Conservation (phyloP, 1,140 invertebrate genomes). For the Mya arenaria region DNA sequence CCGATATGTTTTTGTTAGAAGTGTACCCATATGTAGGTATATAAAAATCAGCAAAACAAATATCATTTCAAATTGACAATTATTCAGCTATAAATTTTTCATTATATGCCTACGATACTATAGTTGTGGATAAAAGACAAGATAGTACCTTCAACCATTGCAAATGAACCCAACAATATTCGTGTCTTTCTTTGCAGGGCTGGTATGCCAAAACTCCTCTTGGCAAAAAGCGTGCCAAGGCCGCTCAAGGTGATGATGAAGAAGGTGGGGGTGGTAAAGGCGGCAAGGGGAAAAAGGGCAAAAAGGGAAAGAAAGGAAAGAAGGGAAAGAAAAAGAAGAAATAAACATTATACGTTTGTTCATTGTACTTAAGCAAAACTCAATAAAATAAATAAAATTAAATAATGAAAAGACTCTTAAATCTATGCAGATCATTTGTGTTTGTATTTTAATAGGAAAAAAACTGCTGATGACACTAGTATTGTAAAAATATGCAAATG, state of each 20-base stretch:
- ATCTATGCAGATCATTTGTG: not conserved
- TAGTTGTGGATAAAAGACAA: too few relatives aligned
- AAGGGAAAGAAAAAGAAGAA: conserved; percentile 61
- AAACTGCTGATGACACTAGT: not conserved
- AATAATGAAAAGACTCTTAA: not conserved
- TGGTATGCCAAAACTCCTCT: conserved; percentile 82
- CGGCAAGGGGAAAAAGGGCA: conserved; percentile 68
- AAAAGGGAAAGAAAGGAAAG: conserved; percentile 70
- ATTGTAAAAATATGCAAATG: not conserved
- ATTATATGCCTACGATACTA: too few relatives aligned
- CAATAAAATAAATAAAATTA: not conserved
- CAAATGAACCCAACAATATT: too few relatives aligned
- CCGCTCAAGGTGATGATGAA: conserved; percentile 78
- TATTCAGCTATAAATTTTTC: too few relatives aligned
- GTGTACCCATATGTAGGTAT: too few relatives aligned
- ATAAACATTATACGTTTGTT: conserved; percentile 8
- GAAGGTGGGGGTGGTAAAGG: conserved; percentile 74
- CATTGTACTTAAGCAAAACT: too few relatives aligned
- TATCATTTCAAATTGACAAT: too few relatives aligned
- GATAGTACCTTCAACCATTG: too few relatives aligned
- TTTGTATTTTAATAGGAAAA: not conserved
- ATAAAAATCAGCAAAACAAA: too few relatives aligned
- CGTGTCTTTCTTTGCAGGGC: conserved; percentile 74
- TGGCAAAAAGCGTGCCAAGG: conserved; percentile 80
- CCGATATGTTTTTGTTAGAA: too few relatives aligned